These are phyloP conservation scores for Lepidurus packardi DNA, from an alignment of 1,140 invertebrate genomes.

Conservation along the genomic window DNA sequence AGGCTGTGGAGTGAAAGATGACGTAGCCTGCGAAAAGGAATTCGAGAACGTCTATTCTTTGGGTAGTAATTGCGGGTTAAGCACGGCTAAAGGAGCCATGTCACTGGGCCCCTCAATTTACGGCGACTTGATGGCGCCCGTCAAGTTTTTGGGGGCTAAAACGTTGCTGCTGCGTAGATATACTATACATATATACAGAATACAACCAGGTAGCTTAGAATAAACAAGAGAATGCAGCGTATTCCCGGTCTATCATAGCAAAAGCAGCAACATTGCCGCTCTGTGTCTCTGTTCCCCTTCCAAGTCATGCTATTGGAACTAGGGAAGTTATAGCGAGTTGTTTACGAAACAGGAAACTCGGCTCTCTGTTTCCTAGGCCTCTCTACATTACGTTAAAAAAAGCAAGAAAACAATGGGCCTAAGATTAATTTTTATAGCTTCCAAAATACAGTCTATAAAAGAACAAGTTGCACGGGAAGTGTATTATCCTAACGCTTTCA, in stretches of 20 bases:
- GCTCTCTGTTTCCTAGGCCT: too few species aligned
- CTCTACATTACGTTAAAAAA: too few species aligned
- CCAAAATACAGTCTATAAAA: too few species aligned
- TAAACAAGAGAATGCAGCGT: neutral
- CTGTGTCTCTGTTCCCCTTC: too few species aligned
- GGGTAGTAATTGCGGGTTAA: constrained; percentile 3
- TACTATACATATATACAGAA: neutral
- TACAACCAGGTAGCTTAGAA: neutral
- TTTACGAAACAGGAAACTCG: too few species aligned
- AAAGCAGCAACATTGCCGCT: neutral
- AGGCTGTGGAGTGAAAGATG: neutral
- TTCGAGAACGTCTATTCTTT: neutral
- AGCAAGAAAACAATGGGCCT: too few species aligned
- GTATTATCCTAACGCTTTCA: neutral
- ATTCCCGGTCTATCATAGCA: neutral
- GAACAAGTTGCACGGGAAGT: too few species aligned
- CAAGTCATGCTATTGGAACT: too few species aligned
- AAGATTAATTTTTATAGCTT: too few species aligned
- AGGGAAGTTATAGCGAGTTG: too few species aligned
- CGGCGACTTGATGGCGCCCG: constrained; percentile 16
- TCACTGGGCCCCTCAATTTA: constrained; percentile 2
- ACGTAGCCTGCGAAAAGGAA: neutral
- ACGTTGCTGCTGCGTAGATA: neutral
- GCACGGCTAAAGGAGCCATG: constrained; percentile 17
- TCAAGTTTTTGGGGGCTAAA: neutral